Base-by-base conservation (phyloP, 2,888 invertebrate species). In the Torymus aiolomorphi region DNA sequence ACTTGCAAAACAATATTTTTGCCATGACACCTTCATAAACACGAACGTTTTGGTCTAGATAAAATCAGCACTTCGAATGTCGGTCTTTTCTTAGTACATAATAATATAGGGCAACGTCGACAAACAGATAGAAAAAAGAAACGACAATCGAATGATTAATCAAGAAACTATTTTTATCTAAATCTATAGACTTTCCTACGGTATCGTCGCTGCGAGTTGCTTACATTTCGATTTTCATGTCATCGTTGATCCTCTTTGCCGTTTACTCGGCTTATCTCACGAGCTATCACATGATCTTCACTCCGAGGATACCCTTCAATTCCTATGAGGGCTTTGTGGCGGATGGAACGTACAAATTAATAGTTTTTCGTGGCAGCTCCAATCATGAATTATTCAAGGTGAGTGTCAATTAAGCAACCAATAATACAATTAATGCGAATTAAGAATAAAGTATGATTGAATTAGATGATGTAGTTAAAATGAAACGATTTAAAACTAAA, bases 191-290 rank as follows among this genome's bases (percentile, higher is more conserved):
- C 3, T 84, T 83, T 59, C 83, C 84, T 4, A 20, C 51, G 12
- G 75, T 71, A 2, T 57, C 59, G 12, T 82, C 85, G 1, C 74
- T 83, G 11, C 81, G 84, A 56, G 63, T 85, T 49, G 83, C 84
- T n/a, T 86, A 83, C 70, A 78, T 84, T 16, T 82, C 83, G 13
- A 78, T 85, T 20, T 84, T 84, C 65, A 2, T 84, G 12, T 82
- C 83, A 10, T 83, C 83, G 0, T 54, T 85, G 56, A 76, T 85
- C 2, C 67, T 84, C 0, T 81, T 79, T 42, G 76, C 83, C 1
- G 82, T 84, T 10, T 86, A 86, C 74, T 84, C 84, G 2, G 86
- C 85, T 2, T 82, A 83, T 31, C 83, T 86, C 1, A 84, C 84
- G 13, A 82, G 85, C 24, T 85, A 80, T 62, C 82, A 85, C 20